phyloP scores from a whole-genome alignment of 2,113 vertebrate species.

The Cygnus buccinator region DNA sequence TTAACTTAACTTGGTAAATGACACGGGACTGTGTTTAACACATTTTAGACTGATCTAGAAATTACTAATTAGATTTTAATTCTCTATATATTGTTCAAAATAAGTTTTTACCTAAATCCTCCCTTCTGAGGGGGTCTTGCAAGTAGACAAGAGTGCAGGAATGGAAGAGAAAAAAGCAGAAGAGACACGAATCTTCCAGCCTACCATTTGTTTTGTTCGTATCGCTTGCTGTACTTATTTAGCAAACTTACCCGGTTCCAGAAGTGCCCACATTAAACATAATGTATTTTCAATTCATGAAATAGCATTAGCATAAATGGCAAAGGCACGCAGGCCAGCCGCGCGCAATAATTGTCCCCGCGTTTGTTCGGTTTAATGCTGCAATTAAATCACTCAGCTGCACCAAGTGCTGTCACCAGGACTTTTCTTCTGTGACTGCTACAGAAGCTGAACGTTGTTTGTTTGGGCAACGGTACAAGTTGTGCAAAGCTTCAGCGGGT shows the following conservation, averaged over 20 bases:
- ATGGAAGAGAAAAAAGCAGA: background rate
- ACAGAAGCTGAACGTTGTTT: background rate
- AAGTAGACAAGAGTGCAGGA: background rate
- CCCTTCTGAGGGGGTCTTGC: background rate
- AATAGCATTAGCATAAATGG: background rate
- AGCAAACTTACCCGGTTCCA: background rate
- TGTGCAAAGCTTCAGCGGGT: background rate
- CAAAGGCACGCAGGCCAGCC: background rate
- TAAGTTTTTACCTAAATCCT: background rate
- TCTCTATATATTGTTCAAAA: background rate
- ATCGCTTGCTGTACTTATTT: background rate
- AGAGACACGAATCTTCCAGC: background rate
- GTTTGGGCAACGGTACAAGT: background rate
- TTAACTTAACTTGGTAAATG: background rate
- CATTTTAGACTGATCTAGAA: background rate
- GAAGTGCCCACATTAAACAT: background rate
- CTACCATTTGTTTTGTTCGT: background rate
- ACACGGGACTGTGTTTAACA: background rate
- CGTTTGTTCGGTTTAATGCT: constrained; percentile 14
- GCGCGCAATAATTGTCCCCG: background rate
- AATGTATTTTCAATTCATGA: constrained; percentile 7
- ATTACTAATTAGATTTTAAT: background rate
- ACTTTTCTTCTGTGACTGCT: background rate
- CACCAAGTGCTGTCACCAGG: constrained; percentile 27
- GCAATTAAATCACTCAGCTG: background rate